Base-by-base conservation (phyloP, 2,113 vertebrate species). In the Ceyx melanurus region DNA sequence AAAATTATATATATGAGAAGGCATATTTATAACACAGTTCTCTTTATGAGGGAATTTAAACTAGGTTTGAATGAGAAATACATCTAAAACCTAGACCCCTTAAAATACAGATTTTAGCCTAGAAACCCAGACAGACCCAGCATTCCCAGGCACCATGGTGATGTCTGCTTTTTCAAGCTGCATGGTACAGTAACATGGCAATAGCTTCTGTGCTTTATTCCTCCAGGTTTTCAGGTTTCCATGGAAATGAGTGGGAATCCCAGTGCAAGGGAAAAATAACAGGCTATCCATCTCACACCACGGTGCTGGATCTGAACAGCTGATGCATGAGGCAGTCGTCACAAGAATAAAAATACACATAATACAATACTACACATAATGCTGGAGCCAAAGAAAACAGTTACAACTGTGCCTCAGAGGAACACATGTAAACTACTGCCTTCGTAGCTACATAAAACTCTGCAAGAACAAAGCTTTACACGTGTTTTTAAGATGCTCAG, bases 171-270 rank as follows among this genome's bases (percentile, higher is more conserved):
- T 73, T 75, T 60, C 42, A 88, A 83, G 62, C 37, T 65, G 43
- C 46, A 46, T 35, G 26, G 25, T 25, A 75, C 57, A 89, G 53
- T 87, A 91, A 82, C 5, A 81, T 9, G 76, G 86, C 74, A 78
- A 66, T 22, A 82, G 92, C 75, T 93, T 82, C 62, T 56, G 58
- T 66, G 93, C 46, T 95, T 79, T 85, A 91, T 80, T 82, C 48
- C 74, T 82, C 37, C 66, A 87, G 50, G 71, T 82, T 93, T 66
- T 50, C 61, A 80, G 81, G 90, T 96, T 96, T 96, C 95, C 86
- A 95, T 92, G 93, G 97, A 92, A 96, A 97, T 89, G 46, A 86
- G 67, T 74, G 86, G 85, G 90, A 95, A 93, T 94, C 94, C 93
- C 93, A 91, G 64, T 23, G 67, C 72, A 85, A 83, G 74, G 65